Base-by-base conservation (phyloP, 2,113 vertebrate genomes). In the Lampris megalopsis region DNA sequence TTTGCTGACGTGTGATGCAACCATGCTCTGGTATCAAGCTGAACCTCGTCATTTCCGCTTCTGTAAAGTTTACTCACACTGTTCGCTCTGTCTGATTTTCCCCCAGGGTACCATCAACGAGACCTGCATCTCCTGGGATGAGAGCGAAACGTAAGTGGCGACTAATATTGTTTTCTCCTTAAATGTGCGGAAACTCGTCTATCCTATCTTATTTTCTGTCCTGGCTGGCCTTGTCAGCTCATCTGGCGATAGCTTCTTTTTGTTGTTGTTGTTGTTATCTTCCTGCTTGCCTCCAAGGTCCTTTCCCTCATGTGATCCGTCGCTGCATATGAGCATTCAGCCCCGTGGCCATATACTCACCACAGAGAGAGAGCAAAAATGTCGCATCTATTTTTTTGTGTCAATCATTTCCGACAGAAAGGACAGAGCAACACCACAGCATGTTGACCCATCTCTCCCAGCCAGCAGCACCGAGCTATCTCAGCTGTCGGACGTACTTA, bases 91-190 rank as follows among this genome's bases (percentile, higher is more conserved):
- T 85, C 89, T 87, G 65, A 41, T 77, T 85, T 79, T 78, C 47
- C 73, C 73, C 53, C 91, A 99, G 98, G 97, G 94, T 75, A 99
- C 98, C 42, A 95, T 96, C 88, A 99, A 99, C 88, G 97, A 99
- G 92, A 98, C 98, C 9, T 99, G 98, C 84, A 97, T 99, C 80
- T 92, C 97, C 41, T 99, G 98, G 98, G 97, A 99, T 0, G 97
- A 98, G 79, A 93, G 93, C 0, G 95, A 98, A 60, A 88, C 92
- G 97, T 99, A 94, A 98, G 97, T 97, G 63, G 83, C 83, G 68
- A 73, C 68, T 68, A 41, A 42, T 43, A 62, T 73, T 71, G 47
- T 76, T 59, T 82, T 43, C 59, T 64, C 58, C 37, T 57, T 53
- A 11, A 60, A 49, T 52, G 42, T 74, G 47, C 24, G 6, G 65